Percentiles rank a stretch among this genome's conserved stretches.
Conservation (phyloP, 2,113 vertebrate species). For the Syngnathus floridae region DNA sequence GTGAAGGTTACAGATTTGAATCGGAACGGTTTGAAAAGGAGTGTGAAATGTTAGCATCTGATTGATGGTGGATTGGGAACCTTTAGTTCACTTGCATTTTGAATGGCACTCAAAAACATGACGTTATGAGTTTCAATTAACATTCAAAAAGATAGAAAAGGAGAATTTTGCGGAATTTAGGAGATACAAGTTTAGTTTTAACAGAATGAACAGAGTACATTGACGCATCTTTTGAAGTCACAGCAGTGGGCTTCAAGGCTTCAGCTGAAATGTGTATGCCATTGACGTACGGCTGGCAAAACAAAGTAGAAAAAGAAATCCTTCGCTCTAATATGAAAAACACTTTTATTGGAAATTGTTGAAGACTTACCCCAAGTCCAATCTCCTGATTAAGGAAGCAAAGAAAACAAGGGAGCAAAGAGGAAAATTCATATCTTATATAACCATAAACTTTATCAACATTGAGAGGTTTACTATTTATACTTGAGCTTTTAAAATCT, state of each 20-base stretch:
- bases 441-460: constrained; percentile 48
- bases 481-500: constrained; percentile 23
- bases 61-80: background rate
- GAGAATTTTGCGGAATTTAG: background rate
- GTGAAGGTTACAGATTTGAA: background rate
- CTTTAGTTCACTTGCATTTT: background rate
- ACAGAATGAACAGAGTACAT: background rate
- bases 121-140: background rate
- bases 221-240: background rate
- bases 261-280: background rate
- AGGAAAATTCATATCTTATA: constrained; percentile 5
- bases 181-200: background rate
- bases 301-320: background rate
- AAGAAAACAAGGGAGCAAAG: constrained; percentile 20
- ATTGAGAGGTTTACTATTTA: constrained; percentile 40
- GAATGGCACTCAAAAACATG: background rate
- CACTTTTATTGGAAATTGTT: background rate
- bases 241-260: background rate
- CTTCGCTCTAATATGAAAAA: background rate
- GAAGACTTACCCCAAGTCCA: constrained; percentile 39
- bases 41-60: background rate
- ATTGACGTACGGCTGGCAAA: background rate
- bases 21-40: background rate
- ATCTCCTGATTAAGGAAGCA: constrained; percentile 42
- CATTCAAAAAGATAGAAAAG: background rate